Evolutionary conservation across 2,113 vertebrate species (phyloP), one percentile per base, ranked within the genome.

Genomic region (Cettia cetti): DNA sequence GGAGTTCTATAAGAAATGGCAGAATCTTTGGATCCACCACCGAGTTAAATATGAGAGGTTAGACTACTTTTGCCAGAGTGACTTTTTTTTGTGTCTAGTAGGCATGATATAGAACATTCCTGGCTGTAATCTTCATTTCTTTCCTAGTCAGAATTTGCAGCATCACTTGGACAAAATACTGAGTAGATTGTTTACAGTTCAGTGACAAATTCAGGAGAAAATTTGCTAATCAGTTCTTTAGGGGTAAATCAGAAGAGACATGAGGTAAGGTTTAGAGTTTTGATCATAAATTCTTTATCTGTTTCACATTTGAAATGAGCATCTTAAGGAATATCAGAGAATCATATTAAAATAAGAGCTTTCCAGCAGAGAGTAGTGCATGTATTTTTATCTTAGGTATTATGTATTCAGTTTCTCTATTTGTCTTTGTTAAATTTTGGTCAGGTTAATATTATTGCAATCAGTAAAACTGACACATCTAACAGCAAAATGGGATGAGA

Each of bases 381-480:
- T 45, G 42, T 82, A 66, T 91, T 93, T 92, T 90, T 96, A 88
- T 69, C 89, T 89, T 53, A 95, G 97, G 21, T 61, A 82, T 95
- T 96, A 91, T 95, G 13, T 33, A 90, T 91, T 8, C 14, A 24
- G n/a, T 90, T 44, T 47, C n/a, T 56, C 53, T 87, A 68, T 87
- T 92, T 95, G 89, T 87, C 75, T 81, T 81, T 89, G 84, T 96
- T 95, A 91, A 52, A 63, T 88, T 97, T 86, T 94, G 86, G 78
- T 97, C 80, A 85, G 23, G 61, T 37, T 85, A 64, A 57, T 78
- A 54, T 89, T 96, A 50, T 57, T 95, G 8, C 53, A 95, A 91
- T 86, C 33, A 31, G 57, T 94, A 57, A 80, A 80, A 82, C 37
- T 68, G 31, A 39, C 24, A 61, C 10, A 16, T 94, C 86, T 56